Evolutionary conservation across 2,113 vertebrate genomes (phyloP).

Genomic region (Zosterops borbonicus): DNA sequence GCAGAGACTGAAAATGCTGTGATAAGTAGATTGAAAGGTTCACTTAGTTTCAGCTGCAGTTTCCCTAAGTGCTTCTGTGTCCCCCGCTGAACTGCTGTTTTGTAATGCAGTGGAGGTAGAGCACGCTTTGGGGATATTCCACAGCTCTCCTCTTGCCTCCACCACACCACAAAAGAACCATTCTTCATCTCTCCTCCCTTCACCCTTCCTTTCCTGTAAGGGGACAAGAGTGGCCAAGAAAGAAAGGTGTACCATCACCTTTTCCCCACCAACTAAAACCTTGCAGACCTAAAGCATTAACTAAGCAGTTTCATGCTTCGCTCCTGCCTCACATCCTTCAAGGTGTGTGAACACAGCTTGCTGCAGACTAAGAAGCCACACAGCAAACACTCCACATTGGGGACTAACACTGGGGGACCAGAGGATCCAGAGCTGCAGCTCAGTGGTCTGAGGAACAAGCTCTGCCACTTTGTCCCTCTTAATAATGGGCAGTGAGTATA

Average conservation of each 20-base stretch:
- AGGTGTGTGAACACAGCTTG: neutral
- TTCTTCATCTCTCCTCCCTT: neutral
- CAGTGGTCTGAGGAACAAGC: slow-evolving; percentile 21
- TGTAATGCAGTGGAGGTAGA: slow-evolving; percentile 26
- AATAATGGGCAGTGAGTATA: neutral
- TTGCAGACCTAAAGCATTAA: neutral
- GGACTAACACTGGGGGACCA: rapidly evolving
- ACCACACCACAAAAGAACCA: neutral
- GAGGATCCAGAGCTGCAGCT: slow-evolving; percentile 7
- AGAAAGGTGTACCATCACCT: neutral
- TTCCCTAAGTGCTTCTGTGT: slow-evolving; percentile 45
- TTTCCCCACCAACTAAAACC: neutral
- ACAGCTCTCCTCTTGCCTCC: neutral
- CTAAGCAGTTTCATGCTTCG: neutral
- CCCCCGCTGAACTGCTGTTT: slow-evolving; percentile 57
- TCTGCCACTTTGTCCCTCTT: neutral
- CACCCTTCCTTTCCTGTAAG: neutral
- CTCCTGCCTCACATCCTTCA: neutral
- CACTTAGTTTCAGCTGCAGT: slow-evolving; percentile 39
- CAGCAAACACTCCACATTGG: neutral
- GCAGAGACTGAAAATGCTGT: neutral
- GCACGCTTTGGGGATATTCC: neutral
- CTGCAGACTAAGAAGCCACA: neutral
- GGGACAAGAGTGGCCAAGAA: neutral
- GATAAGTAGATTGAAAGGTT: slow-evolving; percentile 48